Conservation (phyloP, 2,113 vertebrate species). For the Myodes glareolus region DNA sequence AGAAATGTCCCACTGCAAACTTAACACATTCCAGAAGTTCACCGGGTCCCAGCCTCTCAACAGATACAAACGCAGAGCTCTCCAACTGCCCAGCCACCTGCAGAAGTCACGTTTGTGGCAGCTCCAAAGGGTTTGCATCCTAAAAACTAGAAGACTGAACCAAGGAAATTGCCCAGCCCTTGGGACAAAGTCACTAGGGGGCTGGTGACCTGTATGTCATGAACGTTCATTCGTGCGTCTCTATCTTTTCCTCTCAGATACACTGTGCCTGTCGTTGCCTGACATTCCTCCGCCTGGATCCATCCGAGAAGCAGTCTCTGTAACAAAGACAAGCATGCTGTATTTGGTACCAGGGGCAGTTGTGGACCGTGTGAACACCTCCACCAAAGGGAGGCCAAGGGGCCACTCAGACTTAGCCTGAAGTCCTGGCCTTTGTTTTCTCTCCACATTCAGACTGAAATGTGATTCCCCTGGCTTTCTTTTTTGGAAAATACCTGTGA, state of each 20-base stretch:
- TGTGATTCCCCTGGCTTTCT: constrained; percentile 76
- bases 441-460: constrained; percentile 79
- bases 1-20: constrained; percentile 77
- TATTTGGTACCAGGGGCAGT: constrained; percentile 65
- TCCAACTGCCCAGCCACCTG: neutral
- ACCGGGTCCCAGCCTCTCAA: constrained; percentile 54
- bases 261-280: neutral
- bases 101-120: neutral
- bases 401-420: constrained; percentile 66
- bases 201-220: accelerated
- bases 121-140: neutral
- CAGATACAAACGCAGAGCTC: constrained; percentile 46
- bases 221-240: neutral
- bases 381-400: constrained; percentile 50
- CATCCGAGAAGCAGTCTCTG: constrained; percentile 62
- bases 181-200: accelerated
- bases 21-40: constrained; percentile 68
- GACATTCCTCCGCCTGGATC: constrained; percentile 21
- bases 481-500: constrained; percentile 75
- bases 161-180: accelerated
- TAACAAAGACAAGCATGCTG: constrained; percentile 75
- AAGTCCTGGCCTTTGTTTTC: constrained; percentile 75
- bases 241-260: constrained; percentile 6
- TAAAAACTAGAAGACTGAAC: neutral
- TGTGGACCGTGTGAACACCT: constrained; percentile 62